Evolutionary conservation across 2,797 vertebrate species (phyloP).

Genomic region (Xerus rutilus): DNA sequence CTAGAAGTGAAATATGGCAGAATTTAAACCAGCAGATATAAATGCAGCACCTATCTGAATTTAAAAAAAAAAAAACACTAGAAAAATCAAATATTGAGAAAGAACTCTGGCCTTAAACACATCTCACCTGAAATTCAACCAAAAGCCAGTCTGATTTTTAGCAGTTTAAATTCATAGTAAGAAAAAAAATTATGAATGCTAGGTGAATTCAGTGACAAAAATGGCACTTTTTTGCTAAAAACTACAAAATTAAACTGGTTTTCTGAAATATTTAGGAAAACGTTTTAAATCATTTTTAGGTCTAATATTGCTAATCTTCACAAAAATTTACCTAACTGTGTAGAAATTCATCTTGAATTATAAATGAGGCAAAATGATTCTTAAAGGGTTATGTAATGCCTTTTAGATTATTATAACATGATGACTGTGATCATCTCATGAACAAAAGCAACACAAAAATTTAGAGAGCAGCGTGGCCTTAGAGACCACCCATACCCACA

Average conservation of each 20-base stretch:
- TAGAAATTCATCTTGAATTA: slow-evolving; percentile 97
- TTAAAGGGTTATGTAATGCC: slow-evolving; percentile 92
- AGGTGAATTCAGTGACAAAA: slow-evolving; percentile 91
- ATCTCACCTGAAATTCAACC: slow-evolving; percentile 88
- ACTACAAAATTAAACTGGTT: slow-evolving; percentile 92
- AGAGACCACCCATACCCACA: slow-evolving; percentile 88
- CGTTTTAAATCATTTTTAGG: slow-evolving; percentile 92
- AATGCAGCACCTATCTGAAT: slow-evolving; percentile 91
- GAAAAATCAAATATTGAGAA: slow-evolving; percentile 90
- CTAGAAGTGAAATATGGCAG: slow-evolving; percentile 93
- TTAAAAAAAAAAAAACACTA: slow-evolving; percentile 86
- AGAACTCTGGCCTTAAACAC: slow-evolving; percentile 89
- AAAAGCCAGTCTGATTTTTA: slow-evolving; percentile 87
- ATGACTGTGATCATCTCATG: slow-evolving; percentile 91
- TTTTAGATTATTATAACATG: slow-evolving; percentile 92
- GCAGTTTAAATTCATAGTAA: slow-evolving; percentile 91
- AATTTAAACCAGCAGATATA: slow-evolving; percentile 91
- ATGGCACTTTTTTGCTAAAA: slow-evolving; percentile 90
- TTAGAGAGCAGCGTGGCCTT: slow-evolving; percentile 95
- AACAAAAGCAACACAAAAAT: slow-evolving; percentile 92
- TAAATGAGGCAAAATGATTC: slow-evolving; percentile 95
- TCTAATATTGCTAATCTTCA: slow-evolving; percentile 93
- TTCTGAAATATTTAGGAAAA: slow-evolving; percentile 93
- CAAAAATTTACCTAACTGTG: slow-evolving; percentile 90
- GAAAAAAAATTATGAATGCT: slow-evolving; percentile 90